phyloP scores from a whole-genome alignment of 2,888 invertebrate species.

The Megamerina dolium region DNA sequence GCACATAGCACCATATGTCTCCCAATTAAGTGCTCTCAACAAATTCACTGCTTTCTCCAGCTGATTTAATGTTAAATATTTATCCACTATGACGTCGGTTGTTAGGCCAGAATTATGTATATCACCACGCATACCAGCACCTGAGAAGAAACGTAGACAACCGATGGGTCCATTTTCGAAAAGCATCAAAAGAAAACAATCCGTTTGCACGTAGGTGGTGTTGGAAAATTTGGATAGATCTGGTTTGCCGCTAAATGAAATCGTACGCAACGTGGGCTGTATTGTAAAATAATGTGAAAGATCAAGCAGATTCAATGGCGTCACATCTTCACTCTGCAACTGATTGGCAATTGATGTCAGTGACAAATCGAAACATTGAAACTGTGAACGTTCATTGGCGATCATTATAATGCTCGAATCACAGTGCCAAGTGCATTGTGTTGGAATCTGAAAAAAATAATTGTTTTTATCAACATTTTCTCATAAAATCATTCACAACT shows the following conservation, averaged over 20 bases:
- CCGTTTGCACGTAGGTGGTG: constrained; percentile 49
- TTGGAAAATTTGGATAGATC: constrained; percentile 44
- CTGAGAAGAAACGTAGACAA: constrained; percentile 53
- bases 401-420: constrained; percentile 63
- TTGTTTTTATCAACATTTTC: neutral
- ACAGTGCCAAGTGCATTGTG: constrained; percentile 65
- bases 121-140: constrained; percentile 49
- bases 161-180: constrained; percentile 61
- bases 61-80: constrained; percentile 60
- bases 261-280: constrained; percentile 54
- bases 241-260: constrained; percentile 57
- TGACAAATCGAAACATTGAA: constrained; percentile 71
- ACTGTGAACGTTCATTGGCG: constrained; percentile 64
- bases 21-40: constrained; percentile 68
- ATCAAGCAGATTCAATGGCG: constrained; percentile 59
- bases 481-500: constrained; percentile 38
- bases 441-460: constrained; percentile 54
- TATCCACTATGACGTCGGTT: constrained; percentile 56
- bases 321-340: constrained; percentile 60
- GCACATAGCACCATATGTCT: constrained; percentile 66
- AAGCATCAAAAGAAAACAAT: constrained; percentile 54
- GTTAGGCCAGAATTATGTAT: constrained; percentile 53
- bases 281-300: constrained; percentile 52
- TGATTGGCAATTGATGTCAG: constrained; percentile 62
- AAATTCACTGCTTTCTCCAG: constrained; percentile 65